Conservation (phyloP, 2,113 vertebrate genomes). For the Lutjanus erythropterus region DNA sequence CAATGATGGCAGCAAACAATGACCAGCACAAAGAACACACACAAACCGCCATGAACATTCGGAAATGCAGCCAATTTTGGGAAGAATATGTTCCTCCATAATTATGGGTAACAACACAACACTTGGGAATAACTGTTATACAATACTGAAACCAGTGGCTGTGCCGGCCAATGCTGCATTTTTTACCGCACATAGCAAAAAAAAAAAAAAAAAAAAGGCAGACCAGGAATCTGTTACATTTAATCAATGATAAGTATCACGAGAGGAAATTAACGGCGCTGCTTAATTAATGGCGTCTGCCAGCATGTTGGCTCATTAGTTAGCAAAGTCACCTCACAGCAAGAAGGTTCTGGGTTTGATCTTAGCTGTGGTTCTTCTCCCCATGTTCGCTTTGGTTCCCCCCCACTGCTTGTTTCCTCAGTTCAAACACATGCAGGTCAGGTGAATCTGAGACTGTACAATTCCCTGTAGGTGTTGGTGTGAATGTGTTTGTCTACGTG, state of each 20-base stretch:
- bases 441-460: neutral
- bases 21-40: conserved; percentile 72
- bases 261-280: conserved; percentile 70
- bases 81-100: conserved; percentile 70
- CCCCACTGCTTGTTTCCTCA: neutral
- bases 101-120: conserved; percentile 66
- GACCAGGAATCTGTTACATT: conserved; percentile 58
- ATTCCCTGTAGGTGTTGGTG: neutral
- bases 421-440: conserved; percentile 24
- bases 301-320: conserved; percentile 68
- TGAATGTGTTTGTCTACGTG: neutral
- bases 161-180: conserved; percentile 42
- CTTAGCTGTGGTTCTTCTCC: conserved; percentile 43
- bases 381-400: conserved; percentile 13
- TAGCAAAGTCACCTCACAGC: conserved; percentile 64
- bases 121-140: conserved; percentile 59
- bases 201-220: conserved; percentile 3
- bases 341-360: conserved; percentile 60
- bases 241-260: conserved; percentile 75
- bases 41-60: conserved; percentile 66
- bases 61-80: conserved; percentile 68
- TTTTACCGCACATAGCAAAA: conserved; percentile 23
- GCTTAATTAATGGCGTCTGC: conserved; percentile 68
- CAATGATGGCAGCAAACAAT: conserved; percentile 81
- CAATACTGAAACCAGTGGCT: conserved; percentile 36